Evolutionary conservation across 2,797 vertebrate genomes (phyloP).

Genomic region (Streptopelia turtur): DNA sequence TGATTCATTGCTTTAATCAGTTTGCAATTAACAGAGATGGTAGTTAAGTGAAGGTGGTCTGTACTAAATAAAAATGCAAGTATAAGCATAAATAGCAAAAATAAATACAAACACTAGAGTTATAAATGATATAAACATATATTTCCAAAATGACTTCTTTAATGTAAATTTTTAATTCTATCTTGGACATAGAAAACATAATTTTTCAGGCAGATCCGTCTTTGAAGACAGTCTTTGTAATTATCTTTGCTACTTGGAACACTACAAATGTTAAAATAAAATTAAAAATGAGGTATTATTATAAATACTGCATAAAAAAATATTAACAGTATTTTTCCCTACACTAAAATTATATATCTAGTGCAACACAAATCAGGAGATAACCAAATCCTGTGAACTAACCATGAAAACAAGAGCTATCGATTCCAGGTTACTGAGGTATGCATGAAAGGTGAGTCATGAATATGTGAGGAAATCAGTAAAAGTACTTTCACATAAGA

Average conservation of each 20-base stretch:
- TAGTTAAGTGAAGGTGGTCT: not conserved
- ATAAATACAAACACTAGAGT: not conserved
- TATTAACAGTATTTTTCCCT: not conserved
- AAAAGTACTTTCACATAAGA: not conserved
- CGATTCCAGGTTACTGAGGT: not conserved
- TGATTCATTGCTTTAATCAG: not conserved
- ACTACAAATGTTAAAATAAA: not conserved
- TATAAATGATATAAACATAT: not conserved
- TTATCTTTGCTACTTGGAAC: not conserved
- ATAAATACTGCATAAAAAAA: not conserved
- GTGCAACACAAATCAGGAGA: not conserved
- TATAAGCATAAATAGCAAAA: not conserved
- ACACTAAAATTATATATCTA: not conserved
- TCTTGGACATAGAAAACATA: not conserved
- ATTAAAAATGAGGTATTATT: slow-evolving; percentile 2
- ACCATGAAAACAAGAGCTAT: not conserved
- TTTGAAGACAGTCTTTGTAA: not conserved
- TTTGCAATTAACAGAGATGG: not conserved
- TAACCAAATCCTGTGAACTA: not conserved
- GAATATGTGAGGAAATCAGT: not conserved
- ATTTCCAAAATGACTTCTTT: not conserved
- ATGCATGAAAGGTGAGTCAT: not conserved
- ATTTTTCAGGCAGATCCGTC: not conserved
- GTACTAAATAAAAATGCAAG: not conserved
- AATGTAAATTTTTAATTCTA: not conserved